Base-by-base conservation (phyloP, 2,113 vertebrate genomes). In the Ptilorrhoa leucosticta region DNA sequence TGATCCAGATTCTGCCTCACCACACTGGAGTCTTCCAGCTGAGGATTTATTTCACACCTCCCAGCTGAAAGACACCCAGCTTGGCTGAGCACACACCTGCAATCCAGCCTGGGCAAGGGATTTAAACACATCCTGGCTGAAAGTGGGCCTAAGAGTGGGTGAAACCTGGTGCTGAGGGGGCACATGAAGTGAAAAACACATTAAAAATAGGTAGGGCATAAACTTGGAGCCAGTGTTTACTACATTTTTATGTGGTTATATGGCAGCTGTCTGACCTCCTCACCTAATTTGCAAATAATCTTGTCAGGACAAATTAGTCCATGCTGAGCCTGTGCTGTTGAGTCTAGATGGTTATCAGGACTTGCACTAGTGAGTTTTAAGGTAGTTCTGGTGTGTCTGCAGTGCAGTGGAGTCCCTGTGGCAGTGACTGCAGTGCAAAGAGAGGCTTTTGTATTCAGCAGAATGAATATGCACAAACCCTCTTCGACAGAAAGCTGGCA, bases 241-340 rank as follows among this genome's bases (percentile, higher is more conserved):
- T 83, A 14, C 28, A 8, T 79, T 94, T 94, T 63, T 73, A 23
- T 91, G 63, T 54, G 53, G 54, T 91, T 95, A 23, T 57, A 86
- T 81, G 66, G 82, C 84, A 90, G 85, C 90, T 69, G 45, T 91
- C 87, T 95, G 94, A 97, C 95, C 95, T 95, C 73, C 93, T 94
- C 95, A 95, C 94, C 93, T 93, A 94, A 96, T 96, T 95, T 95
- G 94, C 91, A 95, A 96, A 91, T 87, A 93, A 94, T 96, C 91
- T 95, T 95, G 93, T 94, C 89, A 93, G 80, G 84, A 91, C 91
- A 87, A 97, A 96, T 97, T 92, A 93, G 89, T 37, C 84, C 57
- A 30, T 79, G 84, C 73, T 95, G 78, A 83, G 89, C 57, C 70
- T 72, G 61, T 79, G 87, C 89, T 89, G 40, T 64, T 93, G 89